Evolutionary conservation across 2,888 invertebrate genomes (phyloP).

Genomic region (Bhutanitis thaidina): DNA sequence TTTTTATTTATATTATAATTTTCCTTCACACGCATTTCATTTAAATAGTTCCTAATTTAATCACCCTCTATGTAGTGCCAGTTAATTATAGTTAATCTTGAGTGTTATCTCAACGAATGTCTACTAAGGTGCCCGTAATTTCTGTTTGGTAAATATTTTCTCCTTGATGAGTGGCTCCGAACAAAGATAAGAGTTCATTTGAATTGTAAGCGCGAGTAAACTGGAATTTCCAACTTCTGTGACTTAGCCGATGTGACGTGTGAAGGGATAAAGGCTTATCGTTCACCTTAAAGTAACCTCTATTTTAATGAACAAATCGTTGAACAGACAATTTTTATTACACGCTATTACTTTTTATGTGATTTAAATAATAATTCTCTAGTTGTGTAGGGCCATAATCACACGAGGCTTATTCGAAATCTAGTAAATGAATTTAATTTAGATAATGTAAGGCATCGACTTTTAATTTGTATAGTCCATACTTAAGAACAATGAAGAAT

Average conservation of each 20-base stretch:
- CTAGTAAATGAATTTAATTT: slow-evolving; percentile 25
- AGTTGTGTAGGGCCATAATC: slow-evolving; percentile 23
- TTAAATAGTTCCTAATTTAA: slow-evolving; percentile 42
- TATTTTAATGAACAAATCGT: slow-evolving; percentile 34
- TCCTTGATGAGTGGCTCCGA: slow-evolving; percentile 49
- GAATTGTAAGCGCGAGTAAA: slow-evolving; percentile 41
- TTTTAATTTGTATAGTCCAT: slow-evolving; percentile 24
- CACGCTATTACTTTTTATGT: slow-evolving; percentile 12
- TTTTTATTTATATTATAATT: slow-evolving; percentile 2
- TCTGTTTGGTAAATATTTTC: slow-evolving; percentile 69
- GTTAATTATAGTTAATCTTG: slow-evolving; percentile 68
- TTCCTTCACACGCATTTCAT: slow-evolving; percentile 13
- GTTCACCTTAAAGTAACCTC: slow-evolving; percentile 20
- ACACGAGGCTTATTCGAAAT: slow-evolving; percentile 37
- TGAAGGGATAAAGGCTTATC: slow-evolving; percentile 44
- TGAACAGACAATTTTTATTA: slow-evolving; percentile 5
- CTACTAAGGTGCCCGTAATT: slow-evolving; percentile 49
- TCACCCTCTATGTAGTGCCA: slow-evolving; percentile 49
- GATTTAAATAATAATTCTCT: slow-evolving; percentile 18
- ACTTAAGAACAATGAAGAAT: too few species aligned
- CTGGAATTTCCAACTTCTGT: slow-evolving; percentile 25
- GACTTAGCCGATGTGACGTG: slow-evolving; percentile 30
- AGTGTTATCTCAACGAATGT: slow-evolving; percentile 53
- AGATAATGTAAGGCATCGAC: slow-evolving; percentile 21
- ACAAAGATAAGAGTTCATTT: slow-evolving; percentile 50